Percentiles rank a stretch among this genome's conserved stretches.
Evolutionary conservation across 2,113 vertebrate genomes (phyloP).

Genomic region (Ceyx margarethae): DNA sequence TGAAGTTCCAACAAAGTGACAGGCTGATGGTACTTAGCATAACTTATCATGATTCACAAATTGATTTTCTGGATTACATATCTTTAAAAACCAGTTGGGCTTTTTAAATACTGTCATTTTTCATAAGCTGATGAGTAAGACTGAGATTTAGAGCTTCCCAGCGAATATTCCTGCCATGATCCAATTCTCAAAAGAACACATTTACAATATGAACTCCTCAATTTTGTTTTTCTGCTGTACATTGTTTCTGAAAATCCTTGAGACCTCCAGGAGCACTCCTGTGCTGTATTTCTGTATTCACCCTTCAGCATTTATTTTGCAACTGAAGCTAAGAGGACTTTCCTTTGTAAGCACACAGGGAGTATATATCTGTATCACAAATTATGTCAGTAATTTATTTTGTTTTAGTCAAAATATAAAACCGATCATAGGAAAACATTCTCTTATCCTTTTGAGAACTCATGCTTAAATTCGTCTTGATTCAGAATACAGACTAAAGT

Average conservation of each 20-base stretch:
- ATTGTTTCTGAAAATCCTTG: neutral
- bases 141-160: conserved; percentile 55
- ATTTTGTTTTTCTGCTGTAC: conserved; percentile 27
- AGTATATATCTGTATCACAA: neutral
- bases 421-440: neutral
- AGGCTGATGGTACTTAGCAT: conserved; percentile 9
- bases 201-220: neutral
- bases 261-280: neutral
- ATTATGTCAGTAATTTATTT: neutral
- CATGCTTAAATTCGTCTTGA: neutral
- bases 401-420: neutral
- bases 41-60: conserved; percentile 53
- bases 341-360: neutral
- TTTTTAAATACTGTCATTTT: conserved; percentile 57
- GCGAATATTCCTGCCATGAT: neutral
- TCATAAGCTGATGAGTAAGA: conserved; percentile 57
- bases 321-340: neutral
- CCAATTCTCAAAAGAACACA: conserved; percentile 16
- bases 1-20: neutral
- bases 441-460: neutral
- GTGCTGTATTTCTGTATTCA: conserved; percentile 26
- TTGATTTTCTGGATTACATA: conserved; percentile 66
- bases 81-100: conserved; percentile 47
- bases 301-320: conserved; percentile 1
- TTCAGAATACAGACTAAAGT: neutral